These are phyloP conservation scores for Cordilura impudica DNA, from an alignment of 2,888 invertebrate genomes.

Conservation along the genomic window DNA sequence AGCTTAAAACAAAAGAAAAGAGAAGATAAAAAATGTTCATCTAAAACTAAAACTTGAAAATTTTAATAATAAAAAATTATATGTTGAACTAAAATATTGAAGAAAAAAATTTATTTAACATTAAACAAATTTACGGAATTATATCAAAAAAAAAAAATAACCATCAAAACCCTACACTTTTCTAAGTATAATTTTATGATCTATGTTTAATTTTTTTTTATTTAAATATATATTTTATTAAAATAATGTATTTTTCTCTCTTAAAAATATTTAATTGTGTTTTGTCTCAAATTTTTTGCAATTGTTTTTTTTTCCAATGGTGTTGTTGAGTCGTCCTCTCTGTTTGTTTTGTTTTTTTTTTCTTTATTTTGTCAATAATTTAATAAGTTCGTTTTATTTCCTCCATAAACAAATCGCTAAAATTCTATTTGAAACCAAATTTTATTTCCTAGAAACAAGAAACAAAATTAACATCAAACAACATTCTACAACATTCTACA, in stretches of 20 bases:
- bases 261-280: slow-evolving; percentile 33
- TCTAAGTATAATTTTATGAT: slow-evolving; percentile 59
- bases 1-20: slow-evolving; percentile 39
- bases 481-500: slow-evolving; percentile 59
- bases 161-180: slow-evolving; percentile 48
- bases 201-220: slow-evolving; percentile 49
- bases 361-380: slow-evolving; percentile 27
- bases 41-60: slow-evolving; percentile 10
- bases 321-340: slow-evolving; percentile 37
- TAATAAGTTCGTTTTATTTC: slow-evolving; percentile 14
- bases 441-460: slow-evolving; percentile 44
- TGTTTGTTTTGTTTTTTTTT: slow-evolving; percentile 16
- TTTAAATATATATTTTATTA: slow-evolving; percentile 51
- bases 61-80: slow-evolving; percentile 36
- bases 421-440: slow-evolving; percentile 34
- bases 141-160: background rate
- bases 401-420: slow-evolving; percentile 2
- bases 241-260: slow-evolving; percentile 53
- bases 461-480: slow-evolving; percentile 43
- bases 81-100: slow-evolving; percentile 47
- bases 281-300: slow-evolving; percentile 27
- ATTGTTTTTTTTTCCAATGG: slow-evolving; percentile 12
- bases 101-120: slow-evolving; percentile 36
- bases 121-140: slow-evolving; percentile 52
- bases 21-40: slow-evolving; percentile 34